Conservation (phyloP, 2,888 invertebrate genomes). For the Mythimna albipuncta region DNA sequence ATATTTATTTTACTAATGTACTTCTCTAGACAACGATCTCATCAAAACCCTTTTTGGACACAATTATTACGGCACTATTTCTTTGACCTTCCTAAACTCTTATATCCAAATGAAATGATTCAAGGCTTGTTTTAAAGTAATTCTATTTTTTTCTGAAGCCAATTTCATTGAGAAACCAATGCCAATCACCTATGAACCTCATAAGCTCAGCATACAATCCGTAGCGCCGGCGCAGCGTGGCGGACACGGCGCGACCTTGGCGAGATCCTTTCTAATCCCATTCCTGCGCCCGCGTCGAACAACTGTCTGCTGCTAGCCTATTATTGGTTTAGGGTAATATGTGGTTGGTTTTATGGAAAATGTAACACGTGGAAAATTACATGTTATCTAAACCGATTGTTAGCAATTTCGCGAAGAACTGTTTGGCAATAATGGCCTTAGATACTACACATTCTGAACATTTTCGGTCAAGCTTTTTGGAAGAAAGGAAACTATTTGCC, state of each 20-base stretch:
- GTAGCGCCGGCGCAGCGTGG: constrained; percentile 17
- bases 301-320: constrained; percentile 29
- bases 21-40: too few relatives aligned
- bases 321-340: constrained; percentile 39
- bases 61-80: too few relatives aligned
- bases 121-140: neutral
- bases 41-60: too few relatives aligned
- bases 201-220: constrained; percentile 10
- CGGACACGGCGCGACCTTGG: constrained; percentile 67
- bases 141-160: too few relatives aligned
- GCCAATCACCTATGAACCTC: constrained; percentile 14
- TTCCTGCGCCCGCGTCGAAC: constrained; percentile 48
- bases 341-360: constrained; percentile 19
- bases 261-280: constrained; percentile 71
- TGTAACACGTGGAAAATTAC: constrained; percentile 7
- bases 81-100: too few relatives aligned
- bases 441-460: neutral
- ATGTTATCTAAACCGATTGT: constrained; percentile 7
- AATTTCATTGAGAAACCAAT: neutral
- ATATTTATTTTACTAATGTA: too few relatives aligned
- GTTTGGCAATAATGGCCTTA: constrained; percentile 1
- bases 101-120: too few relatives aligned
- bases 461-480: neutral
- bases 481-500: neutral
- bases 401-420: neutral